Conservation (phyloP, 2,113 vertebrate genomes). For the Pedetes capensis region DNA sequence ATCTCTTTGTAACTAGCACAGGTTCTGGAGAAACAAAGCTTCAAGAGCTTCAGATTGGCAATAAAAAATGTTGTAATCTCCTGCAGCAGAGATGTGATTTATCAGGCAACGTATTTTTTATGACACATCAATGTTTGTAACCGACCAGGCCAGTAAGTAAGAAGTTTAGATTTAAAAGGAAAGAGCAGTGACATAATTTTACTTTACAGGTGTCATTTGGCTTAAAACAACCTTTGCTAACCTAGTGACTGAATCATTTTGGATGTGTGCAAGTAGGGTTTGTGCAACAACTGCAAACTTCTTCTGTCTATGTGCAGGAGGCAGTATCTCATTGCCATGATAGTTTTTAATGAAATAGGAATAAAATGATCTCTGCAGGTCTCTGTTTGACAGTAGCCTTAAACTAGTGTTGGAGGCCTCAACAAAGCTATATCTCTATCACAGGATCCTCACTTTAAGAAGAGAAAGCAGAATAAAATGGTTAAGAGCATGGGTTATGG, state of each 20-base stretch:
- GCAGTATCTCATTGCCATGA: background rate
- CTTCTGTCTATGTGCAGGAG: background rate
- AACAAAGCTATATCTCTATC: background rate
- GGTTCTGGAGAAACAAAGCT: constrained; percentile 52
- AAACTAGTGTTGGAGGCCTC: background rate
- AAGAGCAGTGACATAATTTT: constrained; percentile 51
- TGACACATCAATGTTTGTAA: constrained; percentile 51
- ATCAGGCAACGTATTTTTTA: constrained; percentile 63
- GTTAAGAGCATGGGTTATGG: background rate
- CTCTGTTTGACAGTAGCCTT: background rate
- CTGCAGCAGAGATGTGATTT: constrained; percentile 58
- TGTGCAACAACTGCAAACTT: background rate
- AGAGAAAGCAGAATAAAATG: background rate
- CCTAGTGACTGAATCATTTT: background rate
- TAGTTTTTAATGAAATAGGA: background rate
- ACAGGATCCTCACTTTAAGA: background rate
- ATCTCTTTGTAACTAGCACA: constrained; percentile 40
- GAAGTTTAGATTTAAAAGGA: constrained; percentile 54
- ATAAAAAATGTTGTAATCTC: constrained; percentile 68
- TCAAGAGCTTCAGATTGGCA: constrained; percentile 59
- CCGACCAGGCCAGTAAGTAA: constrained; percentile 48
- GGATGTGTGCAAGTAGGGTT: background rate
- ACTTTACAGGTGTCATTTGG: constrained; percentile 49
- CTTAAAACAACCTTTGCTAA: constrained; percentile 61
- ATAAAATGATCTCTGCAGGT: background rate